These are phyloP conservation scores for Rhimphoctona megacephalus DNA, from an alignment of 2,888 invertebrate genomes.

Conservation along the genomic window DNA sequence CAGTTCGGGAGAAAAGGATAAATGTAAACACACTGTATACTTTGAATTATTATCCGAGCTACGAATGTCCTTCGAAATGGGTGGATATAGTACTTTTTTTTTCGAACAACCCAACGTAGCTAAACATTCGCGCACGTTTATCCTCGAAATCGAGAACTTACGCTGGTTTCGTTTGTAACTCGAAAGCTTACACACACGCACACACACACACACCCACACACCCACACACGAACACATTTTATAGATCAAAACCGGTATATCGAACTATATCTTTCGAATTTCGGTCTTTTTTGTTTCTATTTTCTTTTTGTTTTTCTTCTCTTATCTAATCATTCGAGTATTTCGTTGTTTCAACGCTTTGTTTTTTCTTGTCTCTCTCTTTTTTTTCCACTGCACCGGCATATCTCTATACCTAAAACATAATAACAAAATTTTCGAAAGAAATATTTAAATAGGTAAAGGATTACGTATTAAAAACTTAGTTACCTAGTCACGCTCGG, in stretches of 20 bases:
- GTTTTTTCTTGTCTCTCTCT: constrained; percentile 19
- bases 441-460: constrained; percentile 60
- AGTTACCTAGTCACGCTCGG: constrained; percentile 69
- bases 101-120: constrained; percentile 36
- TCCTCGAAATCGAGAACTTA: constrained; percentile 64
- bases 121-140: constrained; percentile 38
- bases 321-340: constrained; percentile 8
- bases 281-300: constrained; percentile 12
- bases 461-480: constrained; percentile 61
- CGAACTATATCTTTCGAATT: constrained; percentile 32
- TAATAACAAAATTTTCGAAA: constrained; percentile 28
- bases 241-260: constrained; percentile 37
- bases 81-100: constrained; percentile 31
- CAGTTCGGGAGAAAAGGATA: constrained; percentile 4
- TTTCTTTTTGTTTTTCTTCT: constrained; percentile 23
- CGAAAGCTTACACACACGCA: constrained; percentile 40
- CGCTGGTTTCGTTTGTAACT: constrained; percentile 68
- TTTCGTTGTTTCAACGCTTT: constrained; percentile 46
- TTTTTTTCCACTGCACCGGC: constrained; percentile 51
- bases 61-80: constrained; percentile 19
- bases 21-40: constrained; percentile 25
- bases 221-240: not conserved
- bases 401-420: constrained; percentile 57
- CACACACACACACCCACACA: not conserved
- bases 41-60: constrained; percentile 27